These are phyloP conservation scores for Meiosimyza decipiens DNA, from an alignment of 2,888 invertebrate genomes.

Conservation along the genomic window DNA sequence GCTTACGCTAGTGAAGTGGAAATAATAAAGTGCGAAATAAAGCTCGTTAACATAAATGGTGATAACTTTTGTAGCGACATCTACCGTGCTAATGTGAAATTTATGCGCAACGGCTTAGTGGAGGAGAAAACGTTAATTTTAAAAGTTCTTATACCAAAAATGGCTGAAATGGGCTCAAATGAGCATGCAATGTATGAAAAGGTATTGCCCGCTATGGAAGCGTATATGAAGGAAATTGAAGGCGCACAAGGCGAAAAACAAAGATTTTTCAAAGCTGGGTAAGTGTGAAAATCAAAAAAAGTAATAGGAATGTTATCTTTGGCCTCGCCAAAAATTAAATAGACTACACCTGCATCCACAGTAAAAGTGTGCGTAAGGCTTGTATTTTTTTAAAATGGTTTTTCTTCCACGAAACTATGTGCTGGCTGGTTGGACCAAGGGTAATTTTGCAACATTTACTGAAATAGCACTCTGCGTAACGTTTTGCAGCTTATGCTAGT, in stretches of 20 bases:
- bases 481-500: too few relatives aligned
- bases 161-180: constrained; percentile 51
- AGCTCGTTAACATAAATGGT: constrained; percentile 44
- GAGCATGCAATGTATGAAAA: constrained; percentile 52
- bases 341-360: too few relatives aligned
- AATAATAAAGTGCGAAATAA: constrained; percentile 38
- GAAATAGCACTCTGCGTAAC: too few relatives aligned
- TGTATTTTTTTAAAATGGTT: too few relatives aligned
- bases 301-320: too few relatives aligned
- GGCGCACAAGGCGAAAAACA: constrained; percentile 24
- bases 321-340: too few relatives aligned
- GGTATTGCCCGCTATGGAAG: constrained; percentile 51
- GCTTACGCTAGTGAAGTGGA: constrained; percentile 24
- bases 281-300: constrained; percentile 29
- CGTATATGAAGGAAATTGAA: constrained; percentile 15
- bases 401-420: too few relatives aligned
- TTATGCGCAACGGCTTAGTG: constrained; percentile 30
- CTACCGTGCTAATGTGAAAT: constrained; percentile 49
- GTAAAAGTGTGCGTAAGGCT: too few relatives aligned
- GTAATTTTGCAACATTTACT: too few relatives aligned
- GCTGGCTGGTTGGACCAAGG: too few relatives aligned
- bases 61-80: constrained; percentile 60
- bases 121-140: constrained; percentile 45
- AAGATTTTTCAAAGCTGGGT: constrained; percentile 51
- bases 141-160: constrained; percentile 51